These are phyloP conservation scores for Aplysia californica DNA, from an alignment of 1,140 invertebrate species.

Conservation along the genomic window DNA sequence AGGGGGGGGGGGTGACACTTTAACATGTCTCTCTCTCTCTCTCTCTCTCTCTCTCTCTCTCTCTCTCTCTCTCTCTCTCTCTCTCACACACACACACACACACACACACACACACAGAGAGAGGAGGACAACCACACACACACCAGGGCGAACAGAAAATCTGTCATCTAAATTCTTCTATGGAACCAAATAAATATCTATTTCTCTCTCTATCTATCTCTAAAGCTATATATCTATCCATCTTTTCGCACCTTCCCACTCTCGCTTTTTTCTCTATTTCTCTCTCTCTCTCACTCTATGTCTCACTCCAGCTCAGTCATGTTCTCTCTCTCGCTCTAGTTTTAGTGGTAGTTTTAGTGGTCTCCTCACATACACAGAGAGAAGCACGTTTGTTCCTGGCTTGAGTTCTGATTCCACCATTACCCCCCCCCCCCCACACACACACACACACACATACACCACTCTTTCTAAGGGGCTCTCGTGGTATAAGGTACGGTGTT, in stretches of 20 bases:
- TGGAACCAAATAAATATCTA: background rate
- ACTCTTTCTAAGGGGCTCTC: too few relatives aligned
- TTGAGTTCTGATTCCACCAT: background rate
- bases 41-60: too few relatives aligned
- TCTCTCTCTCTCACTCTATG: background rate
- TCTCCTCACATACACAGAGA: background rate
- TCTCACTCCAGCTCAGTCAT: background rate
- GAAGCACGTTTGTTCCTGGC: background rate
- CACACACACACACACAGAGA: constrained; percentile 25
- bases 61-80: too few relatives aligned
- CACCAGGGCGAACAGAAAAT: background rate
- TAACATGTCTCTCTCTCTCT: too few relatives aligned
- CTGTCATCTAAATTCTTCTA: background rate
- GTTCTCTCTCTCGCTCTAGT: too few relatives aligned
- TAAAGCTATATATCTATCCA: background rate
- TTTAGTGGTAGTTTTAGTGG: background rate
- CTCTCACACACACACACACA: too few relatives aligned
- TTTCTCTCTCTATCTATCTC: too few relatives aligned
- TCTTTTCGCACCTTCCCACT: background rate
- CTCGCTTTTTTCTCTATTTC: background rate
- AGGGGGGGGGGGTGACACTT: too few relatives aligned
- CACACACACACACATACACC: background rate
- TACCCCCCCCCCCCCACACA: background rate
- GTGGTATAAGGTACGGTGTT: too few relatives aligned
- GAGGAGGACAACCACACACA: constrained; percentile 7